These are phyloP conservation scores for Acromyrmex charruanus DNA, from an alignment of 1,140 invertebrate species.

Conservation along the genomic window DNA sequence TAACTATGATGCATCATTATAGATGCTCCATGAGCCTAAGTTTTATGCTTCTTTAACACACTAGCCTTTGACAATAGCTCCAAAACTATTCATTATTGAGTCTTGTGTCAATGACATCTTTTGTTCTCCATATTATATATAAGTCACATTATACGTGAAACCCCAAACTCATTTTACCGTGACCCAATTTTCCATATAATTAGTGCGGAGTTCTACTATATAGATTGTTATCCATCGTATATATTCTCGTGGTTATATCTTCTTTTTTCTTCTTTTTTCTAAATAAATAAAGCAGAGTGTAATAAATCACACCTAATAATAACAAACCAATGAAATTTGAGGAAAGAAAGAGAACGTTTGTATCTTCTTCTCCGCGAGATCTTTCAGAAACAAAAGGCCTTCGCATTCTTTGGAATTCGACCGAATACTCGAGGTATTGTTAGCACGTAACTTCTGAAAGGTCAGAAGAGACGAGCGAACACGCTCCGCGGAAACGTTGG, in stretches of 20 bases:
- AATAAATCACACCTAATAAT: neutral
- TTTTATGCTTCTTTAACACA: too few species aligned
- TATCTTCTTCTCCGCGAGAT: neutral
- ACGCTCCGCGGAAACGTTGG: constrained; percentile 65
- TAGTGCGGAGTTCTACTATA: too few species aligned
- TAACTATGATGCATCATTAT: too few species aligned
- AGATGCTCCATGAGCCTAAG: too few species aligned
- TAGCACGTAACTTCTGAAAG: constrained; percentile 62
- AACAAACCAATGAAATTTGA: neutral
- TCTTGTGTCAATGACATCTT: too few species aligned
- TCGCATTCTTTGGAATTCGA: constrained; percentile 27
- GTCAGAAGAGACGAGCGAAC: constrained; percentile 65
- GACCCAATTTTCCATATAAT: too few species aligned
- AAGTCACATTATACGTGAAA: too few species aligned
- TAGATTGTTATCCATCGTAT: neutral
- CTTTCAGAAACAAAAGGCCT: constrained; percentile 37
- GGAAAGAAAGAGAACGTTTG: neutral
- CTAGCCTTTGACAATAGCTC: too few species aligned
- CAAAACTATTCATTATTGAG: too few species aligned
- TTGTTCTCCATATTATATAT: too few species aligned
- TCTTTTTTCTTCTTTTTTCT: neutral
- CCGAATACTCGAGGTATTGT: constrained; percentile 54
- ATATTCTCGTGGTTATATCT: neutral
- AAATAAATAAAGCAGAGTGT: neutral
- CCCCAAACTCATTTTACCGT: too few species aligned